Percentiles rank a stretch among this genome's conserved stretches.
Evolutionary conservation across 37 sponge, comb jelly and placozoan species (phyloP).

Genomic region (Hormiphora californensis): DNA sequence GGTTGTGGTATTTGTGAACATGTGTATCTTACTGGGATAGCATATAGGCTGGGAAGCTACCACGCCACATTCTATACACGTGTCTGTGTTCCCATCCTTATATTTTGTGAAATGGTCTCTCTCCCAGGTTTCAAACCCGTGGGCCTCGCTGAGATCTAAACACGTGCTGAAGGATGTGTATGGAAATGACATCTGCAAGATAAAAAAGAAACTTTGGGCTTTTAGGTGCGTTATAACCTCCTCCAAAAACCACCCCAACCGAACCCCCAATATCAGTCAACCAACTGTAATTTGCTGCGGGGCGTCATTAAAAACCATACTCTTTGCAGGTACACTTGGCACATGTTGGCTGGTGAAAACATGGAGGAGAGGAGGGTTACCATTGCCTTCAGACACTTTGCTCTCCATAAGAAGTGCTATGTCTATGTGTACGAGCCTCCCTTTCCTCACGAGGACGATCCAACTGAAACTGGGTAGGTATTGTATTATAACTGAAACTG

Average conservation of each 20-base stretch:
- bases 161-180: slow-evolving; percentile 3
- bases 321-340: slow-evolving; percentile 44
- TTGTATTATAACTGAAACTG: too few species aligned
- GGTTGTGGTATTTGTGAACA: too few species aligned
- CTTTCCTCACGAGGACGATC: slow-evolving; percentile 5
- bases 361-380: background rate
- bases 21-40: too few species aligned
- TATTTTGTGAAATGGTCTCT: background rate
- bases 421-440: slow-evolving; percentile 51
- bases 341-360: slow-evolving; percentile 3
- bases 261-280: too few species aligned
- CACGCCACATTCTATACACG: too few species aligned
- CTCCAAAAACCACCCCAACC: too few species aligned
- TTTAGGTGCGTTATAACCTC: too few species aligned
- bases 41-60: too few species aligned
- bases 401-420: background rate
- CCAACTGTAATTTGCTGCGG: too few species aligned
- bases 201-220: slow-evolving; percentile 2
- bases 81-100: too few species aligned
- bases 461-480: too few species aligned
- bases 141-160: background rate
- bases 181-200: slow-evolving; percentile 49
- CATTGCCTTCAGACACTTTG: slow-evolving; percentile 6
- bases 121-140: slow-evolving; percentile 20
- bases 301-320: too few species aligned